These are phyloP conservation scores for Magallana gigas DNA, from an alignment of 1,140 invertebrate species.

Conservation along the genomic window DNA sequence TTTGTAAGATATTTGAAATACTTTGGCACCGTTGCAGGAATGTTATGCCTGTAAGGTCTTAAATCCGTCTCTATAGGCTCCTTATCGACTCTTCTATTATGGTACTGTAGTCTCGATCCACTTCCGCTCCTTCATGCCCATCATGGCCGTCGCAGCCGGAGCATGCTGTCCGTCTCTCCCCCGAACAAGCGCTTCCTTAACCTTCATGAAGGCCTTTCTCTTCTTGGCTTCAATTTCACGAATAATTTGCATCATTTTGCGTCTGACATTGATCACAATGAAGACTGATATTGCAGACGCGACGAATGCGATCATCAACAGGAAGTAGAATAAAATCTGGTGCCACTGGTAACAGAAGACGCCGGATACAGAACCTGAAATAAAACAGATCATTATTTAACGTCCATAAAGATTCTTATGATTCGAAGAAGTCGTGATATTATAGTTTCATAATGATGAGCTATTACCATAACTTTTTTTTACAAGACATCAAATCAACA, in stretches of 20 bases:
- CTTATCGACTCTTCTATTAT: not conserved
- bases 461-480: too few relatives aligned
- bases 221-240: constrained; percentile 50
- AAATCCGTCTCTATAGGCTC: not conserved
- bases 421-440: too few relatives aligned
- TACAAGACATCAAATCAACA: too few relatives aligned
- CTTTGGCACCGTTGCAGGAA: too few relatives aligned
- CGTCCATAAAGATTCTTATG: too few relatives aligned
- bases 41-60: too few relatives aligned
- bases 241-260: constrained; percentile 45
- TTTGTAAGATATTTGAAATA: too few relatives aligned
- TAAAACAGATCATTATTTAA: too few relatives aligned
- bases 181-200: constrained; percentile 51
- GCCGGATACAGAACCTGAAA: constrained; percentile 20
- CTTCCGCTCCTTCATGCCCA: not conserved
- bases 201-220: constrained; percentile 44
- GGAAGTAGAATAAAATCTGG: constrained; percentile 45
- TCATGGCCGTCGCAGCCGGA: constrained; percentile 44
- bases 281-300: constrained; percentile 39
- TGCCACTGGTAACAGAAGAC: constrained; percentile 39
- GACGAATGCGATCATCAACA: constrained; percentile 40
- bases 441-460: too few relatives aligned
- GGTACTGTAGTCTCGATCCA: not conserved
- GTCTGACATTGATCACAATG: constrained; percentile 47
- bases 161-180: constrained; percentile 47